Base-by-base conservation (phyloP, 2,113 vertebrate species). In the Hystrix brachyura region DNA sequence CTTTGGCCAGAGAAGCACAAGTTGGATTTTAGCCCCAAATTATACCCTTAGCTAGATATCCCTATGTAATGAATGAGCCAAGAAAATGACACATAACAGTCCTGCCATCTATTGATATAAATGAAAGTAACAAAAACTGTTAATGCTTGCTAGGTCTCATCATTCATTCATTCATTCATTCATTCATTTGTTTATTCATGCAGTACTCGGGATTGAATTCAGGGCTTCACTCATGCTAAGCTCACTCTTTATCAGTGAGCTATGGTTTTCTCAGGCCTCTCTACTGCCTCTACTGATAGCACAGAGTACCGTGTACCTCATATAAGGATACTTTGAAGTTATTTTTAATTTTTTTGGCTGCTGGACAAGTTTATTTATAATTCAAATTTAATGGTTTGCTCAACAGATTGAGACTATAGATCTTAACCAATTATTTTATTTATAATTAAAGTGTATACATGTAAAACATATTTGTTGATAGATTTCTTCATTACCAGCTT, bases 361-460 rank as follows among this genome's bases (percentile, higher is more conserved):
- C 29, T 82, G 21, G 82, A 46, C 74, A 90, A 83, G 64, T 90
- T 19, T 90, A 14, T 86, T 92, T 76, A 48, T 84, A 82, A 85
- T 94, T 95, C 27, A 91, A 38, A 78, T 23, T 82, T 87, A 93
- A 69, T 97, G 55, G 51, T 95, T 92, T 96, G 83, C 23, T 89
- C 48, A 86, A 12, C 10, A 89, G 43, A 32, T 94, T 15, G 25
- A 57, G 90, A 19, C 17, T 94, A 14, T 78, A 72, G 79, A 65
- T 89, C 74, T 83, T 27, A 87, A 43, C 46, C 12, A 81, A 57
- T 86, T 89, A 48, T 25, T 79, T 88, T 89, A 15, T 72, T 71
- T 71, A 72, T 92, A n/a, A 43, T 78, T 95, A 74, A 81, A 92
- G 29, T 90, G 65, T 80, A 48, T 88, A 64, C 17, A 65, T 69